Evolutionary conservation across 2,113 vertebrate genomes (phyloP), one percentile per base, ranked within the genome.

Genomic region (Cairina moschata): DNA sequence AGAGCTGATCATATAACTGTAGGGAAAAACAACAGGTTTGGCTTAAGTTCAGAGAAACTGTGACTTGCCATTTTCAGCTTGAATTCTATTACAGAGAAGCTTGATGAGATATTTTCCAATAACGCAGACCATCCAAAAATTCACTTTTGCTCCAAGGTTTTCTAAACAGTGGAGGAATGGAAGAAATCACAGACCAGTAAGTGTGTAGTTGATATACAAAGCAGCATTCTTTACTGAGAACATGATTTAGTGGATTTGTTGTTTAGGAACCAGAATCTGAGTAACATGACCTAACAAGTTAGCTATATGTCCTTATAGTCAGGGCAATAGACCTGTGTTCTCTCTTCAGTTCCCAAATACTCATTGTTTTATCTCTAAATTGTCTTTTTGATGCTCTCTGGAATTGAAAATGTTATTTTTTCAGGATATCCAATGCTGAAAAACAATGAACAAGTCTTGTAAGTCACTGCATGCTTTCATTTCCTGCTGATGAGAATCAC

Each of bases 371-470:
- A 46, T 59, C 80, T 67, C 72, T 48, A 63, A 23, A 17, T 59
- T 58, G 63, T 67, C 36, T 68, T 68, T 80, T 52, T 77, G n/a
- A 21, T 38, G 14, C 23, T 66, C 34, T 62, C 4, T 46, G 65
- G 29, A 74, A 50, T 55, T 71, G 59, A 16, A 88, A 60, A 36
- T 10, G 26, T 4, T 36, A 13, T 66, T 79, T 86, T 79, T 77
- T 36, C 44, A 32, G 28, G 42, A 2, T 40, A 9, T 2, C 13
- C 69, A 55, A 9, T 80, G 74, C 28, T 76, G 34, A 32, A 79
- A 72, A 75, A 1, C 32, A 42, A 2, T 0, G 1, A 52, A 8
- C 0, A 1, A 21, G 56, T 68, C 13, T 58, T 52, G 5, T 31
- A 13, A 32, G 13, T 59, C 42, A 58, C 69, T 56, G 32, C 20